phyloP scores from a whole-genome alignment of 2,888 invertebrate species.

The Ochlodes sylvanus region DNA sequence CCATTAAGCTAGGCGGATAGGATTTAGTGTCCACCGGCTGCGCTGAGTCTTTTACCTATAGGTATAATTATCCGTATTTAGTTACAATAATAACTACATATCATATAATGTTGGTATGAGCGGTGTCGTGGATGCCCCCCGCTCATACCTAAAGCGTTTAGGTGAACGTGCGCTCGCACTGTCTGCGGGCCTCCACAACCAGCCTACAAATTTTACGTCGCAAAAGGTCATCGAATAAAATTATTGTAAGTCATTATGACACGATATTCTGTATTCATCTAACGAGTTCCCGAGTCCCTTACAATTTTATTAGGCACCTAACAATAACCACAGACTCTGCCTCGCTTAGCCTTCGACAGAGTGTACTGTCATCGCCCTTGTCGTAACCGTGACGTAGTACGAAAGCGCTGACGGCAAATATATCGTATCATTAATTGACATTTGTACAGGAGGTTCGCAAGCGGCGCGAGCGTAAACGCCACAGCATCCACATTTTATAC shows the following conservation, averaged over 20 bases:
- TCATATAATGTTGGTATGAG: constrained; percentile 82
- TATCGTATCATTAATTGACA: constrained; percentile 73
- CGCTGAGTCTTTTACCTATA: constrained; percentile 60
- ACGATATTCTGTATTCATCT: constrained; percentile 26
- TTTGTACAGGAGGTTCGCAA: constrained; percentile 63
- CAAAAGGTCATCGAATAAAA: constrained; percentile 20
- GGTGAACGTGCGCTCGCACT: constrained; percentile 73
- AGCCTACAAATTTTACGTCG: constrained; percentile 27
- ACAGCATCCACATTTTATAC: constrained; percentile 81
- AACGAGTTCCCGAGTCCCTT: constrained; percentile 6
- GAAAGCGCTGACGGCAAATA: constrained; percentile 46
- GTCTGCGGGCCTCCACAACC: constrained; percentile 57
- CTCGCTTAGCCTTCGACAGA: neutral
- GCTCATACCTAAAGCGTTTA: constrained; percentile 85
- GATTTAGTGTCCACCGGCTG: constrained; percentile 49
- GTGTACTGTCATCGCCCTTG: constrained; percentile 18
- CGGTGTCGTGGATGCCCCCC: constrained; percentile 83
- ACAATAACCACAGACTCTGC: constrained; percentile 4
- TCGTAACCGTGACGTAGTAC: constrained; percentile 28
- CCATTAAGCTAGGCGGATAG: constrained; percentile 31
- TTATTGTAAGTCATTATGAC: constrained; percentile 35
- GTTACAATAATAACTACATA: constrained; percentile 79
- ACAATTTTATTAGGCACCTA: constrained; percentile 11
- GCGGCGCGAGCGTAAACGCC: constrained; percentile 73
- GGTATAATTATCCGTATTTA: constrained; percentile 70